Base-by-base conservation (phyloP, 2,888 invertebrate species). In the Rotaria sp. region DNA sequence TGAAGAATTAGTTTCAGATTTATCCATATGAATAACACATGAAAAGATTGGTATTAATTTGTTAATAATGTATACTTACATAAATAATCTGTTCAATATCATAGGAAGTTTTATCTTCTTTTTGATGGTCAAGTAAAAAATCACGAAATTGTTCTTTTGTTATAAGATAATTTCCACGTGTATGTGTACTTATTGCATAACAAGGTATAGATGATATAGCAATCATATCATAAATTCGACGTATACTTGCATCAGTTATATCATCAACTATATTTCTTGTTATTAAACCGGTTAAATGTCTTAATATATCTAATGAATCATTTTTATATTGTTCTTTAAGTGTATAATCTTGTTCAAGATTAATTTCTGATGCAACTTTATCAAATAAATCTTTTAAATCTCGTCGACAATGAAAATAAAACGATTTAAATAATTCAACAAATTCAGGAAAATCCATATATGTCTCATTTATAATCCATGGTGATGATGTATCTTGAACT, bases 381-480 rank as follows among this genome's bases (percentile, higher is more conserved):
- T 95, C 95, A 91, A 96, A 96, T 84, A 96, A 93, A 90, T 95
- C 96, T 88, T 95, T 93, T 52, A 97, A 92, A 91, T 96, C 97
- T 89, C 95, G 96, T 35, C 96, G 93, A 92, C 95, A 95, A 88
- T 96, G 93, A 89, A 96, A 93, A 90, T 95, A 94, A 88, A 91
- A 97, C 88, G 96, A 95, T 89, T 95, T 94, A 92, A 96, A 97
- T 86, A 97, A 93, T 85, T 95, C 94, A 57, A 96, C 94, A 90
- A 96, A 97, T 91, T 97, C 96, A 90, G 95, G 93, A 90, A 97
- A 96, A 90, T 95, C 95, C 88, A 96, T 92, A 89, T 95, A 95
- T 1, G 95, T 95, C 91, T 95, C 95, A 91, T 95, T 95, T 18
- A 95, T 95, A 57, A 95, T 94, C 94, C 85, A 91, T 89, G 67